phyloP scores from a whole-genome alignment of 2,113 vertebrate genomes.

The Siniperca knerii region DNA sequence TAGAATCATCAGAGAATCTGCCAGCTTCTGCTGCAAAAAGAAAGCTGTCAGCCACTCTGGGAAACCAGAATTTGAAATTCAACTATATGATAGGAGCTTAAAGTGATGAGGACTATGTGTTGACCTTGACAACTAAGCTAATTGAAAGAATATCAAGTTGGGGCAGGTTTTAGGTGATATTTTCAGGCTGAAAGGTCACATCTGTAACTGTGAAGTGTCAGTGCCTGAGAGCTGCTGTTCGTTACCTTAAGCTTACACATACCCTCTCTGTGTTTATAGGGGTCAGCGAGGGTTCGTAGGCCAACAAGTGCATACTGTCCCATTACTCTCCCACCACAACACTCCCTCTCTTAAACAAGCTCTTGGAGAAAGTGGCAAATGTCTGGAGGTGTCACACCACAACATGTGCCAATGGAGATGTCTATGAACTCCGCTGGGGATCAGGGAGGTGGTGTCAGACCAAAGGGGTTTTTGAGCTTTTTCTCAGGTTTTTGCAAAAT shows the following conservation, averaged over 20 bases:
- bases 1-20: no score
- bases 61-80: neutral
- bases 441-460: neutral
- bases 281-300: slow-evolving; percentile 75
- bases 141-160: neutral
- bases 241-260: slow-evolving; percentile 31
- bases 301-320: slow-evolving; percentile 62
- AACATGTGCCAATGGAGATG: slow-evolving; percentile 53
- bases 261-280: slow-evolving; percentile 60
- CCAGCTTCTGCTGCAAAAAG: neutral
- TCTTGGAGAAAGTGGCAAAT: slow-evolving; percentile 65
- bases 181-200: slow-evolving; percentile 9
- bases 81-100: neutral
- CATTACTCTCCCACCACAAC: slow-evolving; percentile 50
- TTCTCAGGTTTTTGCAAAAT: neutral
- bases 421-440: slow-evolving; percentile 19
- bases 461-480: neutral
- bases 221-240: slow-evolving; percentile 18
- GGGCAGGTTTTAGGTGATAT: neutral
- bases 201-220: neutral
- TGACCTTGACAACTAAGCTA: neutral
- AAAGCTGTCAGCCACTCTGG: neutral
- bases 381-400: slow-evolving; percentile 45
- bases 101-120: neutral
- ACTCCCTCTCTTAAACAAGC: slow-evolving; percentile 54